These are phyloP conservation scores for Sylvia borin DNA, from an alignment of 2,797 vertebrate genomes.

Conservation along the genomic window DNA sequence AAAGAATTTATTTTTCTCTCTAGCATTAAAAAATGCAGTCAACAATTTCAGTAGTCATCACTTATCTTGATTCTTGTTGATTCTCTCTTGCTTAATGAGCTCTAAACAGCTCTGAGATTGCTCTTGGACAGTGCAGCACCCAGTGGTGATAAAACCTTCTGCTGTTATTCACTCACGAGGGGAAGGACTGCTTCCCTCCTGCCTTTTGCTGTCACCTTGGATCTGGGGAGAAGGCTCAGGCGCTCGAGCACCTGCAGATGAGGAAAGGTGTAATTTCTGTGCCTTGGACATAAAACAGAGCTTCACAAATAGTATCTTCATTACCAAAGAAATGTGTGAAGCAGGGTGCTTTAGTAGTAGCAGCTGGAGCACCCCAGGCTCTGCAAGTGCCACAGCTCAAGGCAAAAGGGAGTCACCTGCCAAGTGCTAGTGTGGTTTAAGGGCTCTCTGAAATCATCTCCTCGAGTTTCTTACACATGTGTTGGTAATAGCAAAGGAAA, in stretches of 20 bases:
- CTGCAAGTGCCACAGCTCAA: background rate
- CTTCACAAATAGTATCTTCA: background rate
- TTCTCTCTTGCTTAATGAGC: background rate
- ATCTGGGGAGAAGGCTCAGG: background rate
- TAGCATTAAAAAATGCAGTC: background rate
- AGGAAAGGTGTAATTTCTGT: background rate
- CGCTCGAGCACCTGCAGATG: background rate
- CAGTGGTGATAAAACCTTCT: background rate
- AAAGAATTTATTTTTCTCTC: background rate
- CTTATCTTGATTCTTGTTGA: background rate
- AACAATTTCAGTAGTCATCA: background rate
- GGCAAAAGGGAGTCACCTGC: background rate
- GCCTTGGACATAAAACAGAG: background rate
- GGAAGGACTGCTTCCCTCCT: background rate
- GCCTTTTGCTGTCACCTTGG: background rate
- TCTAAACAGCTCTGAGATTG: background rate
- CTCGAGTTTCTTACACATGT: background rate
- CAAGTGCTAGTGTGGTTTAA: background rate
- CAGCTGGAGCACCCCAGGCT: background rate
- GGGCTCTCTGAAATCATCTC: background rate
- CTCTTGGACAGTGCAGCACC: background rate
- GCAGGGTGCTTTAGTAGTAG: background rate
- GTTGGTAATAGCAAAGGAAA: rapidly evolving
- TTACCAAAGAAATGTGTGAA: background rate
- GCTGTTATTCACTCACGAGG: background rate